Percentiles rank a stretch among this genome's conserved stretches.
Conservation (phyloP, 2,888 invertebrate species). For the Pimpla rufipes region DNA sequence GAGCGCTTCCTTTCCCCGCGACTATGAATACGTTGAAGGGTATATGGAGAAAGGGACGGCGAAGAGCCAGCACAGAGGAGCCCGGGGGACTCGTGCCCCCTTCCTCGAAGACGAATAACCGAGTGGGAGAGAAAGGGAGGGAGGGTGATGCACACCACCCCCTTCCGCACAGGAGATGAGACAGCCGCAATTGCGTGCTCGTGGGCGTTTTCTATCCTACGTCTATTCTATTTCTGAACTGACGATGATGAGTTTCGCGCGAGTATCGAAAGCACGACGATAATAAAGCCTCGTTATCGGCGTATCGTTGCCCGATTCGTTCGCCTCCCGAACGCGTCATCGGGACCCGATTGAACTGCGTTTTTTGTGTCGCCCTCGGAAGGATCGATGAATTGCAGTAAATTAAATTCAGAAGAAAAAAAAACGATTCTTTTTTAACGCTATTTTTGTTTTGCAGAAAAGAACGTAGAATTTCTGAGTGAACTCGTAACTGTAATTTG, state of each 20-base stretch:
- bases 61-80: constrained; percentile 8
- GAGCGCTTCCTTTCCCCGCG: constrained; percentile 56
- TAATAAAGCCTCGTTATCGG: constrained; percentile 36
- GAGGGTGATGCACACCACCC: constrained; percentile 2
- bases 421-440: background rate
- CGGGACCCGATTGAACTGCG: background rate
- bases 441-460: background rate
- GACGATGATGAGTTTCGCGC: constrained; percentile 38
- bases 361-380: background rate
- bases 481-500: background rate
- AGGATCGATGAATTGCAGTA: background rate
- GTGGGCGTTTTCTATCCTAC: constrained; percentile 46
- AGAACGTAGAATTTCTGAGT: too few species aligned
- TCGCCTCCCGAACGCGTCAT: background rate
- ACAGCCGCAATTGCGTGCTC: constrained; percentile 35
- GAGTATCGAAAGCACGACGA: constrained; percentile 25
- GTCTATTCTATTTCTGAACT: constrained; percentile 46
- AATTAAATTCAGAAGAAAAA: background rate
- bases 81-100: background rate
- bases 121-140: background rate
- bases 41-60: constrained; percentile 8
- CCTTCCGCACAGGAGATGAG: constrained; percentile 37
- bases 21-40: constrained; percentile 31
- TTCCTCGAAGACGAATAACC: constrained; percentile 26
- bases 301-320: background rate